phyloP scores from a whole-genome alignment of 2,888 invertebrate species.

The Ochropleura leucogaster region DNA sequence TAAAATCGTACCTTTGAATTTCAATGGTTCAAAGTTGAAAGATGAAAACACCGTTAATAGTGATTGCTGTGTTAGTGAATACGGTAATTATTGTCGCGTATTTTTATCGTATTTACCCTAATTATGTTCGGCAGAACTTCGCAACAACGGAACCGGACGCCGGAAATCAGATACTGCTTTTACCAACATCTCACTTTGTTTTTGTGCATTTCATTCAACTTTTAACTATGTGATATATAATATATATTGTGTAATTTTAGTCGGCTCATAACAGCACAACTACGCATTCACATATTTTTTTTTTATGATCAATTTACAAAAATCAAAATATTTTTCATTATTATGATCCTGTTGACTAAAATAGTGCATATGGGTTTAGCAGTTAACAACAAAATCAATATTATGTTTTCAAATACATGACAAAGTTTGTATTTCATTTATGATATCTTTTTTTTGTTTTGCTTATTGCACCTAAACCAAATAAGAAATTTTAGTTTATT shows the following conservation, averaged over 20 bases:
- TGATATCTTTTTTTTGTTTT: background rate
- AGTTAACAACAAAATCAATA: background rate
- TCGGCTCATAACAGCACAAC: too few relatives aligned
- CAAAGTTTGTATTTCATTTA: background rate
- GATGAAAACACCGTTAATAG: background rate
- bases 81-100: background rate
- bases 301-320: too few relatives aligned
- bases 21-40: background rate
- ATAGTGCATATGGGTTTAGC: too few relatives aligned
- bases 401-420: background rate
- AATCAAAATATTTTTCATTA: too few relatives aligned
- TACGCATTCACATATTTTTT: too few relatives aligned
- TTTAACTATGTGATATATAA: slow-evolving; percentile 4
- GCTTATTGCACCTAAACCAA: too few relatives aligned
- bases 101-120: slow-evolving; percentile 43
- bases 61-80: background rate
- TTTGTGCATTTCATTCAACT: slow-evolving; percentile 30
- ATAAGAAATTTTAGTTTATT: too few relatives aligned
- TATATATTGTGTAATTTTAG: background rate
- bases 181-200: slow-evolving; percentile 42
- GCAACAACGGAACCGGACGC: slow-evolving; percentile 52
- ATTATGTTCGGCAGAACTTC: slow-evolving; percentile 45
- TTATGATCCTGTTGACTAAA: too few relatives aligned
- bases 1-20: background rate
- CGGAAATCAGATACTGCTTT: slow-evolving; percentile 53